phyloP scores from a whole-genome alignment of 2,113 vertebrate genomes.

The Actenoides lindsayi region DNA sequence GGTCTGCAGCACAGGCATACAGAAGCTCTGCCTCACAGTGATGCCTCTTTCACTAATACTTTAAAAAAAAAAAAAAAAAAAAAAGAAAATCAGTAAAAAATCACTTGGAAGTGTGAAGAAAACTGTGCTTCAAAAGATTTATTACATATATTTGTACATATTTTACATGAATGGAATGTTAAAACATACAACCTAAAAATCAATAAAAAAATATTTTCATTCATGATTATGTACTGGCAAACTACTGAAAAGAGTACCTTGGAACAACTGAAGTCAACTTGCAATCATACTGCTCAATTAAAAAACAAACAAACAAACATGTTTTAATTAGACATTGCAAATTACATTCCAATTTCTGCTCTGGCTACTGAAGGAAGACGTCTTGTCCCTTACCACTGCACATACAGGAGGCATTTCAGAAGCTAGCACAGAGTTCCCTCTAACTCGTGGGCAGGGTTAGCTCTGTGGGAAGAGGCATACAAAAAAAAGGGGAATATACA shows the following conservation, averaged over 20 bases:
- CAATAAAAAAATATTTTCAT: constrained; percentile 70
- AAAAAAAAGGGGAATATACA: not conserved
- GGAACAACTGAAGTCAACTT: constrained; percentile 42
- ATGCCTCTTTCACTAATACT: not conserved
- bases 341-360: constrained; percentile 51
- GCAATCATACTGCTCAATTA: constrained; percentile 47
- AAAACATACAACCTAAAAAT: constrained; percentile 67
- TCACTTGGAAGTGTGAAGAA: not conserved
- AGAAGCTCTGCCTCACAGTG: not conserved
- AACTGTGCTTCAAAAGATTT: constrained; percentile 75
- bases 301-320: constrained; percentile 10
- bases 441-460: not conserved
- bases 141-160: constrained; percentile 70
- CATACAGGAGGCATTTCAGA: not conserved
- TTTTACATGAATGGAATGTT: constrained; percentile 78
- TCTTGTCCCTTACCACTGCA: not conserved
- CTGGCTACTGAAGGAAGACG: constrained; percentile 31
- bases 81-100: not conserved
- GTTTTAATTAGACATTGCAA: constrained; percentile 54
- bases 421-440: not conserved
- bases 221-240: constrained; percentile 50
- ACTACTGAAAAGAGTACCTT: constrained; percentile 44
- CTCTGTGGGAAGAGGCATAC: not conserved
- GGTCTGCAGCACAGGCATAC: not conserved
- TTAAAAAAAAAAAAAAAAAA: not conserved